Evolutionary conservation across 2,113 vertebrate species (phyloP).

Genomic region (Plecotus auritus): DNA sequence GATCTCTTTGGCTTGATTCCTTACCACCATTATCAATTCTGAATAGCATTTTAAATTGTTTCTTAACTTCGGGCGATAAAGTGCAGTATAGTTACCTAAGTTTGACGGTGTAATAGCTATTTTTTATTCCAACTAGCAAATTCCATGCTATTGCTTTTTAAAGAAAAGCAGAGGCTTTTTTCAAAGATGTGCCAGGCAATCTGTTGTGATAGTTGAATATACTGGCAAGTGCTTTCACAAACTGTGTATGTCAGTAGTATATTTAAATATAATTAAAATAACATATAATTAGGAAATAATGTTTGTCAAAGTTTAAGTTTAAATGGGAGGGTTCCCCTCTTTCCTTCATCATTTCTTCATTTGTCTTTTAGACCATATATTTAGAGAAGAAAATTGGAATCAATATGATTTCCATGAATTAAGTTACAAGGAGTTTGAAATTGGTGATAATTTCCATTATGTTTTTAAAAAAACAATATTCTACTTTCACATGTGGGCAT

Average conservation of each 20-base stretch:
- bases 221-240: conserved; percentile 80
- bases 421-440: conserved; percentile 7
- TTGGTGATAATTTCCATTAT: conserved; percentile 11
- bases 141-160: conserved; percentile 74
- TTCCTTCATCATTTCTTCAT: conserved; percentile 8
- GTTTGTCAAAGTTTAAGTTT: conserved; percentile 67
- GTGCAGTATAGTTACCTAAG: conserved; percentile 44
- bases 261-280: conserved; percentile 79
- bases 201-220: conserved; percentile 80
- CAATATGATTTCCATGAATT: conserved; percentile 26
- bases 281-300: conserved; percentile 65
- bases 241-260: conserved; percentile 75
- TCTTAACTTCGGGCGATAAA: conserved; percentile 57
- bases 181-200: conserved; percentile 80
- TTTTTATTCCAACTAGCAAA: conserved; percentile 70
- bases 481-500: neutral
- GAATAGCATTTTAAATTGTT: conserved; percentile 41
- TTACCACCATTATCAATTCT: conserved; percentile 33
- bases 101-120: conserved; percentile 58
- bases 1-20: conserved; percentile 32
- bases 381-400: conserved; percentile 29
- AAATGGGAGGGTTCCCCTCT: neutral
- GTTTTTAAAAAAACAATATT: conserved; percentile 6
- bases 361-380: neutral
- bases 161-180: conserved; percentile 79